Base-by-base conservation (phyloP, 2,888 invertebrate species). In the Drosophila crucigera region DNA sequence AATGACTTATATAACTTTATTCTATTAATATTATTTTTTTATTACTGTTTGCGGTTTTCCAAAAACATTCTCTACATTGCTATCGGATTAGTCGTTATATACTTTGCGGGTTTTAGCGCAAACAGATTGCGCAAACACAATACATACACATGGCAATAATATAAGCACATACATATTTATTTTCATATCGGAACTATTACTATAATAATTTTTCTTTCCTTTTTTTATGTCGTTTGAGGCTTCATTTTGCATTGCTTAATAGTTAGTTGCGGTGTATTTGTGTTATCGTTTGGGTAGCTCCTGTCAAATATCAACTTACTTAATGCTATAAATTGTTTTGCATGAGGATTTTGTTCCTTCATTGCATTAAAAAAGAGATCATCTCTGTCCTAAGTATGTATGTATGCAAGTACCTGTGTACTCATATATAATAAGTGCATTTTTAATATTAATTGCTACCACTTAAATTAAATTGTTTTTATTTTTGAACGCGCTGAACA, bases 41-140 rank as follows among this genome's bases (percentile, higher is more conserved):
- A 78, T 78, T 79, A 73, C 58, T 70, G 61, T 78, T 73, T 75
- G 72, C 78, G 69, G 70, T 76, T 80, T 89, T 80, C 55, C 83
- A 84, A 91, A 81, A 85, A 82, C 78, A 53, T 79, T 81, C 75
- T 81, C 83, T 80, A 82, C 80, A 80, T 83, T 76, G 37, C 82
- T 79, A 88, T 78, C 78, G 72, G 80, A 75, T 83, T 84, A 83
- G 75, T 77, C 88, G 75, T 73, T 73, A 70, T 66, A 75, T 75
- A 68, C 61, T 39, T 63, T 66, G 61, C 60, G 63, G 55, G 22
- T 66, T 71, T 64, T 30, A 53, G 62, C 68, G 75, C 59, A 56
- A 56, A 65, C 41, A 68, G 56, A 61, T 66, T 69, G 65, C 67
- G 63, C 61, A 60, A 64, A 59, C 74, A 68, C 59, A 63, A 78